These are phyloP conservation scores for Eudyptes chrysolophus DNA, from an alignment of 2,113 vertebrate species.

Conservation along the genomic window DNA sequence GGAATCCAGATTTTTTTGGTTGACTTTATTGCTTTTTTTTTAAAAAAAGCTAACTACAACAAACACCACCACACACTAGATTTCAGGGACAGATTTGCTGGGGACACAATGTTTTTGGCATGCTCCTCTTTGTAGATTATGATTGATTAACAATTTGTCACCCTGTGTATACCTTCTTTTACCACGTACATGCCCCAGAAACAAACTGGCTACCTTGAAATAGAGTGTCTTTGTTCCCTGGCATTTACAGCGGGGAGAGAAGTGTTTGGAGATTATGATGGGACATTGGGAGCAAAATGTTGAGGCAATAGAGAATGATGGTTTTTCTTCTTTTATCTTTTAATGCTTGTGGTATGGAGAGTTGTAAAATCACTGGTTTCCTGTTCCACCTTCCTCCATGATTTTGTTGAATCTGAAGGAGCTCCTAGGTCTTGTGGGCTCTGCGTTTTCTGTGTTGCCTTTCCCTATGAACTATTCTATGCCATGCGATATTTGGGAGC, in stretches of 20 bases:
- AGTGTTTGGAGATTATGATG: background rate
- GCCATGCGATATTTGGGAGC: background rate
- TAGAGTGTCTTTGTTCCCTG: background rate
- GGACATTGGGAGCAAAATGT: background rate
- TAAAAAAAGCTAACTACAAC: background rate
- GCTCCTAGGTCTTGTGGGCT: background rate
- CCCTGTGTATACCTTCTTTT: background rate
- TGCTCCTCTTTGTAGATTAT: background rate
- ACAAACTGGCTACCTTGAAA: background rate
- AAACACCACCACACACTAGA: background rate
- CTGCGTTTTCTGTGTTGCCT: background rate
- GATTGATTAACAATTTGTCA: background rate
- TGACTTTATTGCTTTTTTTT: background rate
- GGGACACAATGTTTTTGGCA: background rate
- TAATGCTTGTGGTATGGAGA: background rate
- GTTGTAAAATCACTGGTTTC: background rate
- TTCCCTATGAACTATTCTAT: background rate
- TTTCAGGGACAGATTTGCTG: background rate
- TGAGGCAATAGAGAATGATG: background rate
- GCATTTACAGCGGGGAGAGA: background rate
- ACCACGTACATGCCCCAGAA: background rate
- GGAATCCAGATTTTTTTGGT: background rate
- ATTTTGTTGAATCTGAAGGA: background rate
- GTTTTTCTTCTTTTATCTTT: background rate
- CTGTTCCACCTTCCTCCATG: background rate